These are phyloP conservation scores for Epinotia brunnichana DNA, from an alignment of 2,888 invertebrate species.

Conservation along the genomic window DNA sequence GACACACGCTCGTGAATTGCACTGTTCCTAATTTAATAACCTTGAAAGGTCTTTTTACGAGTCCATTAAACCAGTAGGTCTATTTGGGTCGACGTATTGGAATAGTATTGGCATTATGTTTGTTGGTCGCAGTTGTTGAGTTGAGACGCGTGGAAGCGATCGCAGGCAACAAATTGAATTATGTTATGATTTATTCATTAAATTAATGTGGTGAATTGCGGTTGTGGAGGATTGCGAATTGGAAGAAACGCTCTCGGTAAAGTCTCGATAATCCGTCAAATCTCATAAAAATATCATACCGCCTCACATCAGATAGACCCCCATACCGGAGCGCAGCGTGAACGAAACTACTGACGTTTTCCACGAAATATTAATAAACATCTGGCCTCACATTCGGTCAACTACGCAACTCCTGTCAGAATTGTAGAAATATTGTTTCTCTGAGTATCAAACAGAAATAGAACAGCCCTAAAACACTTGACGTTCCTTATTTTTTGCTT, in stretches of 20 bases:
- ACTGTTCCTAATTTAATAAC: slow-evolving; percentile 31
- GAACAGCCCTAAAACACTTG: slow-evolving; percentile 41
- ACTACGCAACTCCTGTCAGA: slow-evolving; percentile 41
- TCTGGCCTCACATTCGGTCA: slow-evolving; percentile 36
- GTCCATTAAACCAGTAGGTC: slow-evolving; percentile 26
- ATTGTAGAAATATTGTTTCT: slow-evolving; percentile 32
- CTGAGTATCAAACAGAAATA: slow-evolving; percentile 32
- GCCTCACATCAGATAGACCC: neutral
- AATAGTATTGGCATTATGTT: neutral
- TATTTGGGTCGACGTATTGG: neutral
- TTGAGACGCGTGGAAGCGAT: neutral
- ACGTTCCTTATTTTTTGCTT: slow-evolving; percentile 24
- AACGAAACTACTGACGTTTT: slow-evolving; percentile 27
- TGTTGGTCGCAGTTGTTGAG: neutral
- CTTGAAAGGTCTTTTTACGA: slow-evolving; percentile 33
- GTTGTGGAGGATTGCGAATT: too few relatives aligned
- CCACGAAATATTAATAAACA: slow-evolving; percentile 39
- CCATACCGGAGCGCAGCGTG: neutral
- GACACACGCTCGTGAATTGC: slow-evolving; percentile 24
- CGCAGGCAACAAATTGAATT: too few relatives aligned
- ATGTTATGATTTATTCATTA: too few relatives aligned
- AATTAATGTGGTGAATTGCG: too few relatives aligned
- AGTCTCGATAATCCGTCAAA: neutral
- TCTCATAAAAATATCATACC: neutral
- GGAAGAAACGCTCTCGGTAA: too few relatives aligned